phyloP scores from a whole-genome alignment of 1,140 invertebrate genomes.

The Agrilus planipennis region DNA sequence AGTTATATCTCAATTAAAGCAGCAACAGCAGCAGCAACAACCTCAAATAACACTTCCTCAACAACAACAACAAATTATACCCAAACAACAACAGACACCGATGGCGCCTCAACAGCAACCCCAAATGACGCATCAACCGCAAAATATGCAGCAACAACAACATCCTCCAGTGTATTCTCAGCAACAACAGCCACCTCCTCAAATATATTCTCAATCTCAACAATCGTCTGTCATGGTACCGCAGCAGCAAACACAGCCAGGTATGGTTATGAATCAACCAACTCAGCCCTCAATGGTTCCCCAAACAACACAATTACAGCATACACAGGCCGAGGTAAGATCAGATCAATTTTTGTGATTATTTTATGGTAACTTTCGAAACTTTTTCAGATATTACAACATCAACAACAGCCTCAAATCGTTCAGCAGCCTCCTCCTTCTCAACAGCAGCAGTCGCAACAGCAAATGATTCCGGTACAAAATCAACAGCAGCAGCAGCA shows the following conservation, averaged over 20 bases:
- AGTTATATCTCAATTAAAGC: no score
- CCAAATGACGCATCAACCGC: slow-evolving; percentile 2
- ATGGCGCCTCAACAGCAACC: slow-evolving; percentile 3
- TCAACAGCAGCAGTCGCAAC: no score
- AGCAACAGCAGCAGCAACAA: neutral
- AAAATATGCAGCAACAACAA: neutral
- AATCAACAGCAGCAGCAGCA: slow-evolving; percentile 14
- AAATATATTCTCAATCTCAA: neutral
- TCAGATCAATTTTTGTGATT: no score
- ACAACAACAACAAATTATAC: slow-evolving; percentile 15
- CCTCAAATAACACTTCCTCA: slow-evolving; percentile 31
- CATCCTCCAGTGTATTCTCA: neutral
- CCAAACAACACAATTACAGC: no score
- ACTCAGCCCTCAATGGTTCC: no score
- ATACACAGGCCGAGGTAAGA: no score
- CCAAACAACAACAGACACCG: neutral
- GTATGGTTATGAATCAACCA: no score
- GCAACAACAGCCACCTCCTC: neutral
- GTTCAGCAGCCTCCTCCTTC: no score
- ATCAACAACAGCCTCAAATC: no score
- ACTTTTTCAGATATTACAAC: no score
- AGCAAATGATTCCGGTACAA: slow-evolving; percentile 6
- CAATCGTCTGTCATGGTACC: no score
- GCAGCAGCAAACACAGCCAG: slow-evolving; percentile 5
- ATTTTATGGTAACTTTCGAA: no score